Conservation (phyloP, 2,888 invertebrate genomes). For the Exocentrus adspersus region DNA sequence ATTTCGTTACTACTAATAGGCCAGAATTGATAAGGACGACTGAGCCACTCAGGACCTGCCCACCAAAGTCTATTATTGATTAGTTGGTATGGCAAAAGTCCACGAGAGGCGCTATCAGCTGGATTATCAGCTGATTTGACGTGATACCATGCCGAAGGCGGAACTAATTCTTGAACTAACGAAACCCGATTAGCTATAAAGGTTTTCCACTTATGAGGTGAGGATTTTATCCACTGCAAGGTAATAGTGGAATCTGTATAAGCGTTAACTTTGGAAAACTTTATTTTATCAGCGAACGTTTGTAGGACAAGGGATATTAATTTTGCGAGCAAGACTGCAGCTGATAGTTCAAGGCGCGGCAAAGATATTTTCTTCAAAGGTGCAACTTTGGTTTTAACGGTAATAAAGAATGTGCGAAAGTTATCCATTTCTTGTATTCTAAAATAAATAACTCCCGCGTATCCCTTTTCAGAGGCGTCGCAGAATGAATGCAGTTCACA, state of each 20-base stretch:
- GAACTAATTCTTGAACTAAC: not conserved
- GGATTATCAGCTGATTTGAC: not conserved
- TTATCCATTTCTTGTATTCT: not conserved
- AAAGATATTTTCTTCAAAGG: not conserved
- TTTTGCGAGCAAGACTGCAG: not conserved
- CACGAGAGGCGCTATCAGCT: not conserved
- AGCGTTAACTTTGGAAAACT: not conserved
- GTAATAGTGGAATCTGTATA: not conserved
- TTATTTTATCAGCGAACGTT: not conserved
- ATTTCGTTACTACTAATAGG: not conserved
- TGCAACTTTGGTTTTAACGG: not conserved
- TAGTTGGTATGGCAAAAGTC: not conserved
- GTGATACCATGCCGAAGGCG: not conserved
- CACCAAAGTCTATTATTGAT: not conserved
- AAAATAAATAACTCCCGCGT: not conserved
- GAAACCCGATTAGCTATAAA: constrained; percentile 11
- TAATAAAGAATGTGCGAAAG: not conserved
- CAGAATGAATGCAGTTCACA: not conserved
- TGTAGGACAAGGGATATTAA: not conserved
- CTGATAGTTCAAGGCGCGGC: not conserved
- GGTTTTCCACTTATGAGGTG: not conserved
- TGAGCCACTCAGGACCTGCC: constrained; percentile 14
- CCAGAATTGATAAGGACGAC: too few species aligned
- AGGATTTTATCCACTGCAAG: not conserved
- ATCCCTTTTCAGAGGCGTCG: constrained; percentile 5